Percentiles rank a stretch among this genome's conserved stretches.
These are phyloP conservation scores for Phasia obesa DNA, from an alignment of 2,888 invertebrate species.

Conservation along the genomic window DNA sequence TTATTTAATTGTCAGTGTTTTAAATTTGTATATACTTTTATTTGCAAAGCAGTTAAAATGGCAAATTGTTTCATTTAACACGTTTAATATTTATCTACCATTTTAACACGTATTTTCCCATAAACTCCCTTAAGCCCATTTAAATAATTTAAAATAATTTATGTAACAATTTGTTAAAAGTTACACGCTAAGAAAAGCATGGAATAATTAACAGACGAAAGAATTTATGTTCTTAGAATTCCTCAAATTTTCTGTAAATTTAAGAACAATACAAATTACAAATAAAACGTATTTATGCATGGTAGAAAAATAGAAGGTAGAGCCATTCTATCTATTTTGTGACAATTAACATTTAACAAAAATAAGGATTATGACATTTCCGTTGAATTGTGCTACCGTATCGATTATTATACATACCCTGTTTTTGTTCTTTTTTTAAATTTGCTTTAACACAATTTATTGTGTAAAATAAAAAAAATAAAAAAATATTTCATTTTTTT, in stretches of 20 bases:
- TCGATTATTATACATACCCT: no score
- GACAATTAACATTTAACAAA: no score
- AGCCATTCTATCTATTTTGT: no score
- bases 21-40: no score
- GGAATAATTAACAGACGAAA: not conserved
- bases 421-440: no score
- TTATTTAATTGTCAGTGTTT: not conserved
- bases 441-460: no score
- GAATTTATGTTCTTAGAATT: constrained; percentile 47
- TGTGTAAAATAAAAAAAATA: no score
- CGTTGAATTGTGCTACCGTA: no score
- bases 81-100: not conserved
- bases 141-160: constrained; percentile 56
- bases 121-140: not conserved
- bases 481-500: no score
- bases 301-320: no score
- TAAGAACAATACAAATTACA: not conserved
- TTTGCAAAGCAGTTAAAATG: constrained; percentile 18
- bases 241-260: constrained; percentile 16
- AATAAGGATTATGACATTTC: no score
- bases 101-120: not conserved
- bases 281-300: no score
- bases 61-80: constrained; percentile 24
- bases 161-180: constrained; percentile 28
- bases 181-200: not conserved